phyloP scores from a whole-genome alignment of 2,113 vertebrate genomes.

The Galbula dea region DNA sequence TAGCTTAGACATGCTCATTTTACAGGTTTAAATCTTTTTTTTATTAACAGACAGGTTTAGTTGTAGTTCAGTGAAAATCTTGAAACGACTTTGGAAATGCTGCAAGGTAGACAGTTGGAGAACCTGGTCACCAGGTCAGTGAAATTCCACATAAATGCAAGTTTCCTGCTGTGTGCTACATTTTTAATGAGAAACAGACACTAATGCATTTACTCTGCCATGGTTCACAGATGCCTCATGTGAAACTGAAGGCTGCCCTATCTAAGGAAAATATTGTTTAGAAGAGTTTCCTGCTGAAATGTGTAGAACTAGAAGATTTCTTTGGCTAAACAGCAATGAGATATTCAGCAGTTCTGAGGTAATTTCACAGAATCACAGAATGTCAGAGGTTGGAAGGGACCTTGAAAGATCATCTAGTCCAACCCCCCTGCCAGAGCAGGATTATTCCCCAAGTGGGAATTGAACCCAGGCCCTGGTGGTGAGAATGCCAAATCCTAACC shows the following conservation, averaged over 20 bases:
- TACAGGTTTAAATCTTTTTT: background rate
- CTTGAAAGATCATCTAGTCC: no score
- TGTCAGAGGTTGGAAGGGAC: no score
- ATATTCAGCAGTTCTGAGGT: background rate
- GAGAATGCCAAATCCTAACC: no score
- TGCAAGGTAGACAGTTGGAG: background rate
- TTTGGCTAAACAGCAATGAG: background rate
- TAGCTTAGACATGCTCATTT: background rate
- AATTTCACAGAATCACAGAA: no score
- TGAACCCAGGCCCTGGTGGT: no score
- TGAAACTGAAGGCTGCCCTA: background rate
- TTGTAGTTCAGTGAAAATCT: background rate
- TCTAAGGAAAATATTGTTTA: background rate
- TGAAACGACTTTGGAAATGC: background rate
- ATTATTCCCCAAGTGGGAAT: no score
- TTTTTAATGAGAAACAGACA: background rate
- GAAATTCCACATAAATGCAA: background rate
- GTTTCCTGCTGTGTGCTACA: background rate
- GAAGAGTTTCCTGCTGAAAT: background rate
- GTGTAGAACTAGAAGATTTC: background rate
- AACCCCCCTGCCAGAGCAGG: no score
- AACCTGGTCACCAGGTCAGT: background rate
- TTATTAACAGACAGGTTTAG: no score
- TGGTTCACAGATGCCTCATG: fast-evolving
- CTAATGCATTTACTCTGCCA: fast-evolving